Evolutionary conservation across 2,888 invertebrate species (phyloP).

Genomic region (Labia minor): DNA sequence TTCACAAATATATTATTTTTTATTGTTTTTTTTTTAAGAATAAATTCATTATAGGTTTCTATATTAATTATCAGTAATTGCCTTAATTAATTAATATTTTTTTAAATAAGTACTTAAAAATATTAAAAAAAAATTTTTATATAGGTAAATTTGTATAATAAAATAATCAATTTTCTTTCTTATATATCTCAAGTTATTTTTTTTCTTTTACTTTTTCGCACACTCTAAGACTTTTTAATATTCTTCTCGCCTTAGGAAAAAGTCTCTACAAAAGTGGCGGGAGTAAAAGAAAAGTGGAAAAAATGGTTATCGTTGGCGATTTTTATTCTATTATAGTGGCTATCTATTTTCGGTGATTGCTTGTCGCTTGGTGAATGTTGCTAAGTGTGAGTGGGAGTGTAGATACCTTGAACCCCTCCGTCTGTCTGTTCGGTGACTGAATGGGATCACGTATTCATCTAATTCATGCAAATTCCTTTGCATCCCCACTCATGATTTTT

Average conservation of each 20-base stretch:
- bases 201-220: background rate
- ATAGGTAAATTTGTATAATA: background rate
- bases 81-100: no score
- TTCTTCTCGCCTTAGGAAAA: slow-evolving; percentile 7
- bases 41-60: no score
- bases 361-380: background rate
- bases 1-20: no score
- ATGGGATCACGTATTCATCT: background rate
- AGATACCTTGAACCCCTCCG: background rate
- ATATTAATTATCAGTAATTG: no score
- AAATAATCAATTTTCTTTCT: background rate
- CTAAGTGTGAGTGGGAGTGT: background rate
- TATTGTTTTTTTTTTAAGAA: no score
- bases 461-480: slow-evolving; percentile 13
- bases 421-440: background rate
- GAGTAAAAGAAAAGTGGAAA: background rate
- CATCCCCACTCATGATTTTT: background rate
- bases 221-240: background rate
- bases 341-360: slow-evolving; percentile 1
- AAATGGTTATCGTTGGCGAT: slow-evolving; percentile 13
- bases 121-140: no score
- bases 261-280: background rate
- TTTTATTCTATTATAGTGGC: slow-evolving; percentile 7
- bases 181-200: no score
- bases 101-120: no score